Evolutionary conservation across 2,888 invertebrate genomes (phyloP).

Genomic region (Bruchidius siliquastri): DNA sequence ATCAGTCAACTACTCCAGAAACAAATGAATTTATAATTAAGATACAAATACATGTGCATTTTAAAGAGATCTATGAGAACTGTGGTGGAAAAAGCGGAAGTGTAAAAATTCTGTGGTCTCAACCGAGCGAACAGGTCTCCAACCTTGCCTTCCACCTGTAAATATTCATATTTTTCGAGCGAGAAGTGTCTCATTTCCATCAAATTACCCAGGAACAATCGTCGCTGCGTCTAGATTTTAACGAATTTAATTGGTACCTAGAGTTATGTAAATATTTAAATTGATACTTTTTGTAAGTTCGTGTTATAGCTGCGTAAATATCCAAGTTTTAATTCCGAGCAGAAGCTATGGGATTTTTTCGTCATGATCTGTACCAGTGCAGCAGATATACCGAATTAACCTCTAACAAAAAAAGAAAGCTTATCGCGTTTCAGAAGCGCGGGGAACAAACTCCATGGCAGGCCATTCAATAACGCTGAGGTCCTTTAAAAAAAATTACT

Average conservation of each 20-base stretch:
- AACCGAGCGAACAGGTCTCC: background rate
- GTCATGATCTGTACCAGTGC: too few species aligned
- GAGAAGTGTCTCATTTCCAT: background rate
- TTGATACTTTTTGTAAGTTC: background rate
- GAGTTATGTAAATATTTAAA: background rate
- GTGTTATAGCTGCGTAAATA: background rate
- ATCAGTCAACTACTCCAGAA: conserved; percentile 41
- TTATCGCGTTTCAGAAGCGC: too few species aligned
- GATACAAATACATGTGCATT: conserved; percentile 41
- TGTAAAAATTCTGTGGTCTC: conserved; percentile 7
- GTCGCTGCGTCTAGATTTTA: background rate
- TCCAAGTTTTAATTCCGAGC: too few species aligned
- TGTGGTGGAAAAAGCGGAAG: conserved; percentile 17
- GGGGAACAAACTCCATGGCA: too few species aligned
- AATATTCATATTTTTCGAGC: background rate
- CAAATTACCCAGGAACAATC: background rate
- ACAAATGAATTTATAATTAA: conserved; percentile 42
- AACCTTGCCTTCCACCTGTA: background rate
- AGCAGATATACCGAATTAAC: too few species aligned
- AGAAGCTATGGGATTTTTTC: too few species aligned
- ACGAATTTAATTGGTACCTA: background rate
- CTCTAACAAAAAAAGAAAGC: too few species aligned
- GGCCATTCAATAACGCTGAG: too few species aligned
- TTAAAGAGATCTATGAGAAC: conserved; percentile 40
- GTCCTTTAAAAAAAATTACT: too few species aligned